phyloP scores from a whole-genome alignment of 2,888 invertebrate species.

The Bugula neritina region DNA sequence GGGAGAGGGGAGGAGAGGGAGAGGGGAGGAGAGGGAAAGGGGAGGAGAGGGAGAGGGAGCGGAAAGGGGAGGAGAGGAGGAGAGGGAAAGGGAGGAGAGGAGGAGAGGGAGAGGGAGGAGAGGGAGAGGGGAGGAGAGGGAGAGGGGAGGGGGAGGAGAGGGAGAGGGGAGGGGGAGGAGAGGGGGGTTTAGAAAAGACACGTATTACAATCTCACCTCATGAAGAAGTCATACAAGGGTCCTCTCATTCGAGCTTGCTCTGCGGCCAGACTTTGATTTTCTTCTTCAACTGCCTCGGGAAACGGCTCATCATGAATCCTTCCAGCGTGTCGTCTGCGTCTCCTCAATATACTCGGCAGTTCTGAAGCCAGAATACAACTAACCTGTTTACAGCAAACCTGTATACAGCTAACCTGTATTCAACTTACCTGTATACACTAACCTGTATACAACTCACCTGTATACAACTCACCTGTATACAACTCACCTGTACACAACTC shows the following conservation, averaged over 20 bases:
- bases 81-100: background rate
- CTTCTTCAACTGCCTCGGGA: background rate
- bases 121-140: background rate
- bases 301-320: background rate
- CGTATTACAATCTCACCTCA: too few relatives aligned
- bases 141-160: background rate
- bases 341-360: background rate
- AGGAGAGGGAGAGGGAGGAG: conserved; percentile 28
- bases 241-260: background rate
- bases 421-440: too few relatives aligned
- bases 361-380: too few relatives aligned
- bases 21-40: background rate
- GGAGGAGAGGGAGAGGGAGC: background rate
- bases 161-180: too few relatives aligned
- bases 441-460: too few relatives aligned
- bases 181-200: too few relatives aligned
- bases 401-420: too few relatives aligned
- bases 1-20: background rate
- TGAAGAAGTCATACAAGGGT: conserved; percentile 15
- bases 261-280: background rate
- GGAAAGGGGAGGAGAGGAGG: background rate
- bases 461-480: too few relatives aligned
- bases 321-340: background rate
- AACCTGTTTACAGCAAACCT: too few relatives aligned
- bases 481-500: too few relatives aligned